Base-by-base conservation (phyloP, 2,888 invertebrate species). In the Eurytoma adleriae region DNA sequence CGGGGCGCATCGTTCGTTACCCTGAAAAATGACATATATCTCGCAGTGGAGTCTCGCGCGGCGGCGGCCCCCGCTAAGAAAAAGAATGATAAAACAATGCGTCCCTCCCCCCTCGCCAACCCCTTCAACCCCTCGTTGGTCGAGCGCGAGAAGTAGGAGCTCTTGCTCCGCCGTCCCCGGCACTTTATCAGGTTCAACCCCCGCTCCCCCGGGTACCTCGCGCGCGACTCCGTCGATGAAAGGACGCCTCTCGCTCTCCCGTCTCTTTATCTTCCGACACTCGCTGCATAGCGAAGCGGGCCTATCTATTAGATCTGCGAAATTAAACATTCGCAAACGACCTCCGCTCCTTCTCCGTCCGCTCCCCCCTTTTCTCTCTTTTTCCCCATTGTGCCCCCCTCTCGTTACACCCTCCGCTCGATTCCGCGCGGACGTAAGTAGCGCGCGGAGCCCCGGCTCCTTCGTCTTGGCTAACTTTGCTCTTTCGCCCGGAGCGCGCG, bases 21-120 rank as follows among this genome's bases (percentile, higher is more conserved):
- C 83, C 83, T 88, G 87, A 88, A 85, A 88, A 87, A 88, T 86
- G 85, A 86, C 86, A 74, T 84, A 79, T 82, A 78, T 72, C 62
- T 4, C 4, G 40, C 62, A n/a, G 64, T 18, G 40, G 56, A 48
- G 18, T 48, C 12, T 66, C 40, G 0, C 62, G 16, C 50, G 16
- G 24, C 40, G 40, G 40, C 5, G 40, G 40, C 40, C 7, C 40
- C 40, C 67, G 48, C 5, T n/a, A 56, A 76, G 73, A 67, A 70
- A 73, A 79, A 75, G 71, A 83, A 79, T 54, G 61, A 78, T 78
- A 83, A 83, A 84, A 83, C 83, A 84, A 83, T 83, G 82, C 67
- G 54, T 10, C 59, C 59, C 18, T 14, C 50, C 12, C 61, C 27
- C 5, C 54, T 14, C 54, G 13, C 54, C n/a, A 13, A 16, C 54